Percentiles rank a stretch among this genome's conserved stretches.
phyloP scores from a whole-genome alignment of 1,140 invertebrate genomes.

The Colletes latitarsis region DNA sequence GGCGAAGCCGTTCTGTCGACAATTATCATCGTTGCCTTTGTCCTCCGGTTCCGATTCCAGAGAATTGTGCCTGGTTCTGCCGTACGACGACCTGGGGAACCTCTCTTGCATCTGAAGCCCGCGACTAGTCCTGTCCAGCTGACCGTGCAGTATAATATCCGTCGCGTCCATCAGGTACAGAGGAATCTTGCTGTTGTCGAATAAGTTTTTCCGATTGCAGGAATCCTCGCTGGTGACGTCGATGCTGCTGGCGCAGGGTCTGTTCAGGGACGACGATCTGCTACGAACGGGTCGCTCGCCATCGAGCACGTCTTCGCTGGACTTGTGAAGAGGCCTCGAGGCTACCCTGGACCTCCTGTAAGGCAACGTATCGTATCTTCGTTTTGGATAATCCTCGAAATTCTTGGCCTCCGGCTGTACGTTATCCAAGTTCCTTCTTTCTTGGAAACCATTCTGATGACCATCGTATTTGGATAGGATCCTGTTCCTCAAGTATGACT shows the following conservation, averaged over 20 bases:
- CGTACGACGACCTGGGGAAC: neutral
- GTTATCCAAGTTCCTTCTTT: neutral
- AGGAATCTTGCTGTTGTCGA: neutral
- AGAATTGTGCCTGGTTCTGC: slow-evolving; percentile 68
- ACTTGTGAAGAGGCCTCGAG: slow-evolving; percentile 70
- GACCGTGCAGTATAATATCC: slow-evolving; percentile 71
- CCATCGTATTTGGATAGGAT: neutral
- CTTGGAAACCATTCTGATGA: neutral
- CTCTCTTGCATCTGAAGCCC: slow-evolving; percentile 29
- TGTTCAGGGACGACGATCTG: slow-evolving; percentile 39
- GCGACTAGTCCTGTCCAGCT: slow-evolving; percentile 52
- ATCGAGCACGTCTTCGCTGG: slow-evolving; percentile 73
- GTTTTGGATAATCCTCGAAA: slow-evolving; percentile 21
- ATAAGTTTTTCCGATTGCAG: neutral
- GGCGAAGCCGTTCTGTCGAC: slow-evolving; percentile 57
- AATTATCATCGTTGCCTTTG: slow-evolving; percentile 22
- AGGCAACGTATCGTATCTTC: slow-evolving; percentile 75
- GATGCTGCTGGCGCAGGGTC: slow-evolving; percentile 58
- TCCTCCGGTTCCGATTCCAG: slow-evolving; percentile 59
- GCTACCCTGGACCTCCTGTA: slow-evolving; percentile 57
- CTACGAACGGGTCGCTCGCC: slow-evolving; percentile 50
- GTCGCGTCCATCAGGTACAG: slow-evolving; percentile 72
- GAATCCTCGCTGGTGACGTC: slow-evolving; percentile 53
- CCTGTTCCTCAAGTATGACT: slow-evolving; percentile 4
- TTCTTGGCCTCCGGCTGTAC: neutral